phyloP scores from a whole-genome alignment of 2,888 invertebrate genomes.

The Eupithecia subfuscata region DNA sequence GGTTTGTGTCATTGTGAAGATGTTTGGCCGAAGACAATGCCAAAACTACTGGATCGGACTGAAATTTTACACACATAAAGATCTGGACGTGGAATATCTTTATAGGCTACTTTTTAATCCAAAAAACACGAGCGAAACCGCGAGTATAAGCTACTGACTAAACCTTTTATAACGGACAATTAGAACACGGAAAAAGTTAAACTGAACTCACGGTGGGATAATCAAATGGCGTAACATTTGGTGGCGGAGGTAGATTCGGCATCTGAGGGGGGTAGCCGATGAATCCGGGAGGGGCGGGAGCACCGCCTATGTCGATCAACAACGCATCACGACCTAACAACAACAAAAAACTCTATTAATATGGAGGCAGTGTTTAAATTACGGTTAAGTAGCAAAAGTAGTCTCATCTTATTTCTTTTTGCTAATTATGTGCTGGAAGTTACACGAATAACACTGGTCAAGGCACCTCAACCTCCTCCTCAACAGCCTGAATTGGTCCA shows the following conservation, averaged over 20 bases:
- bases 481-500: no score
- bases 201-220: conserved; percentile 84
- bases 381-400: not conserved
- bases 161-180: not conserved
- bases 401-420: not conserved
- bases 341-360: not conserved
- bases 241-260: conserved; percentile 75
- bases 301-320: conserved; percentile 86
- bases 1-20: no score
- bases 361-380: not conserved
- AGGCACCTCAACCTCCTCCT: no score
- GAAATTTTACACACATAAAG: no score
- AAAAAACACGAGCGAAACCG: no score
- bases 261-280: conserved; percentile 89
- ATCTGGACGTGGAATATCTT: no score
- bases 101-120: no score
- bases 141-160: not conserved
- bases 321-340: conserved; percentile 85
- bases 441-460: no score
- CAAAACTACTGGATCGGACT: no score
- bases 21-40: no score
- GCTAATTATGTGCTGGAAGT: not conserved
- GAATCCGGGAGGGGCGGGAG: conserved; percentile 91
- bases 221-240: conserved; percentile 84
- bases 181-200: not conserved